phyloP scores from a whole-genome alignment of 2,888 invertebrate genomes.

The Dynastes grantii region DNA sequence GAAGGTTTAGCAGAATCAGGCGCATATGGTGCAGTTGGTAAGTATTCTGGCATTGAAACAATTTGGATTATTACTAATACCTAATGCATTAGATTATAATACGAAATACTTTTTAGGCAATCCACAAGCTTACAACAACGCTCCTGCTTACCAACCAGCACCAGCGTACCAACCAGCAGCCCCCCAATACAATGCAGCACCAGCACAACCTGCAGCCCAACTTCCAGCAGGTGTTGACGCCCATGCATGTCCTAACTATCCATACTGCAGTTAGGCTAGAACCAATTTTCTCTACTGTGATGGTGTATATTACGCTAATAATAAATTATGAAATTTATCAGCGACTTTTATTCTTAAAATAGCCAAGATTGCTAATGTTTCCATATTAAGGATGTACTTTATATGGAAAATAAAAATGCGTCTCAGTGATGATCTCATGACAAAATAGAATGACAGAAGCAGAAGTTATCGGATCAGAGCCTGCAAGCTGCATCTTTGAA shows the following conservation, averaged over 20 bases:
- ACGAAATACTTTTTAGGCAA: conserved; percentile 39
- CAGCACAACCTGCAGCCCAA: conserved; percentile 58
- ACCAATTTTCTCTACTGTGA: conserved; percentile 45
- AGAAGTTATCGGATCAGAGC: too few relatives aligned
- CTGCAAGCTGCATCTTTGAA: too few relatives aligned
- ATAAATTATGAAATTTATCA: conserved; percentile 38
- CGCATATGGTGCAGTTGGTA: conserved; percentile 58
- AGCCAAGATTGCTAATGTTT: neutral
- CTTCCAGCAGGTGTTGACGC: conserved; percentile 69
- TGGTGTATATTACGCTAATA: conserved; percentile 46
- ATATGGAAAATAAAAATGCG: too few relatives aligned
- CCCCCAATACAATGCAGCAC: conserved; percentile 56
- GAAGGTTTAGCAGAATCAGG: conserved; percentile 70
- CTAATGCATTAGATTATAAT: neutral
- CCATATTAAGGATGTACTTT: too few relatives aligned
- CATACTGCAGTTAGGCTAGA: conserved; percentile 66
- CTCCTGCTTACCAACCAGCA: conserved; percentile 43
- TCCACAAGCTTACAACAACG: conserved; percentile 48
- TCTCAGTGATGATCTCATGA: too few relatives aligned
- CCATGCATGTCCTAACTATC: conserved; percentile 68
- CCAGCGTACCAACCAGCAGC: conserved; percentile 57
- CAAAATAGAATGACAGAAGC: too few relatives aligned
- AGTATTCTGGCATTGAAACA: neutral
- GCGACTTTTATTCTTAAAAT: neutral
- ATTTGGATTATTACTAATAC: neutral